Percentiles rank a stretch among this genome's conserved stretches.
Evolutionary conservation across 2,888 invertebrate genomes (phyloP).

Genomic region (Tetrapedia diversipes): DNA sequence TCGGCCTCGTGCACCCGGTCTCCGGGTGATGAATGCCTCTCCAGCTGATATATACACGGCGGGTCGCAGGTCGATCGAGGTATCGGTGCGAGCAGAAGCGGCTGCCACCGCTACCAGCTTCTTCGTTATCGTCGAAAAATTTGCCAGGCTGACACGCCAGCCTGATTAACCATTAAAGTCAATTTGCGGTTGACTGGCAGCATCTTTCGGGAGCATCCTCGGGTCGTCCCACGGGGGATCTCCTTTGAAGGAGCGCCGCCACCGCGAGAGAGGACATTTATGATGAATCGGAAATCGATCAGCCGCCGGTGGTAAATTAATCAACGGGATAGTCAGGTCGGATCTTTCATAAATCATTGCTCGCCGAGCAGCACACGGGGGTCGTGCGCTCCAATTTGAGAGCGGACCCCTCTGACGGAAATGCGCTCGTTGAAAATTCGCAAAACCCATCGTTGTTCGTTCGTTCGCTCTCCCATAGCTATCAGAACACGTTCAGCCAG

Average conservation of each 20-base stretch:
- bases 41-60: constrained; percentile 50
- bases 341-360: constrained; percentile 69
- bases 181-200: constrained; percentile 50
- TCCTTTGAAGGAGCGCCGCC: constrained; percentile 23
- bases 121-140: constrained; percentile 63
- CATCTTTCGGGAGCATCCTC: constrained; percentile 41
- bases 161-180: constrained; percentile 67
- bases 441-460: constrained; percentile 20
- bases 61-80: constrained; percentile 49
- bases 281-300: constrained; percentile 71
- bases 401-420: constrained; percentile 16
- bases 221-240: constrained; percentile 23
- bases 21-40: constrained; percentile 66
- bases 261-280: constrained; percentile 38
- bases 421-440: constrained; percentile 50
- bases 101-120: constrained; percentile 8
- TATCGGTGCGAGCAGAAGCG: constrained; percentile 43
- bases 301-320: constrained; percentile 62
- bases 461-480: background rate
- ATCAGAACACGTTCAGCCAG: background rate
- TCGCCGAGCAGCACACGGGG: constrained; percentile 8
- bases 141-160: constrained; percentile 53
- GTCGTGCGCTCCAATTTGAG: constrained; percentile 47
- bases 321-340: constrained; percentile 58
- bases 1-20: constrained; percentile 42